Evolutionary conservation across 2,888 invertebrate species (phyloP), one percentile per base, ranked within the genome.

Genomic region (Coelogynopora nodosa): DNA sequence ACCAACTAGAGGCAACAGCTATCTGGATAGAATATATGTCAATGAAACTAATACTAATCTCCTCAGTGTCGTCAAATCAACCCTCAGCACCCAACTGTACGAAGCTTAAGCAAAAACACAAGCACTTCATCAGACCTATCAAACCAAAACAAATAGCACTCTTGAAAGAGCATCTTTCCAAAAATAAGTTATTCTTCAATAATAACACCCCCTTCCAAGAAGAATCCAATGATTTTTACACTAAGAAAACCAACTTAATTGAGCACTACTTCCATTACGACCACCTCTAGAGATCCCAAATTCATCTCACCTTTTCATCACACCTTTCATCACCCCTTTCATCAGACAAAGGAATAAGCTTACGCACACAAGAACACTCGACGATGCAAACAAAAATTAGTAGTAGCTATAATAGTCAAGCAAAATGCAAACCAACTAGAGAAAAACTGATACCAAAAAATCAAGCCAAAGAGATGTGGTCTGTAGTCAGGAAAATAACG

Each of bases 11-110:
- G 18, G 74, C 2, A 74, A 74, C 10, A 74, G 10, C 27, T 23
- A 74, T 74, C 74, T 13, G 2, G 74, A 74, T 74, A 74, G 74
- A 74, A 74, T 74, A 74, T 74, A 26, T 74, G 74, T 74, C 74
- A 74, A 74, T 74, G 74, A 74, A 74, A 74, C 74, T 23, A 13
- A 74, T 74, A 74, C 23, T 74, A 49, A 49, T 49, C 49, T 49
- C 49, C 49, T 5, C 5, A 49, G 49, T 49, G 49, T 49, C 49
- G 49, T 49, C 49, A 49, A 49, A 49, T 49, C 49, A 49, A 49
- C 49, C 49, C 5, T 49, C 49, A 49, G 49, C 18, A 49, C 49
- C 49, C 49, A 49, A 49, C 49, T 49, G 49, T 49, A 49, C 49
- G 18, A 49, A 49, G 49, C 49, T 49, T 49, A 49, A 49, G 49